Evolutionary conservation across 2,888 invertebrate genomes (phyloP).

Genomic region (Tinea semifulvella): DNA sequence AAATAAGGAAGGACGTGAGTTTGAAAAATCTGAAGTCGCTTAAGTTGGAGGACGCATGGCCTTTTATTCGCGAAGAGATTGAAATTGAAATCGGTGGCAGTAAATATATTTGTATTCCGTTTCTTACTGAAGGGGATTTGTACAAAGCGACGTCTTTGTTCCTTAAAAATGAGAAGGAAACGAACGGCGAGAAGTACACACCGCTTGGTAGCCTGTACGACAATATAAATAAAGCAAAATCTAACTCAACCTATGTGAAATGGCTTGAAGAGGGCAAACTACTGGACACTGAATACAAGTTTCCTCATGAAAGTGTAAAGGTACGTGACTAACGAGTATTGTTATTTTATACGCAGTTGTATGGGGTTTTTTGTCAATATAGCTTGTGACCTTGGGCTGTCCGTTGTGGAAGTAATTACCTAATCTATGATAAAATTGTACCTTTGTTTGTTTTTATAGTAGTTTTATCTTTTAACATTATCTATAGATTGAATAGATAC

Average conservation of each 20-base stretch:
- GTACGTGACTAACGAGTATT: constrained; percentile 25
- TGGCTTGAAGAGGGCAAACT: constrained; percentile 47
- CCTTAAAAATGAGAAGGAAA: constrained; percentile 53
- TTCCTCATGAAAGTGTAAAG: constrained; percentile 61
- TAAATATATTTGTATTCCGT: constrained; percentile 59
- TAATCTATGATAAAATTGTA: neutral
- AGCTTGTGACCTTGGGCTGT: constrained; percentile 1
- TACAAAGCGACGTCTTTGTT: constrained; percentile 59
- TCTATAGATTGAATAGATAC: too few relatives aligned
- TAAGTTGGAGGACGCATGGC: constrained; percentile 61
- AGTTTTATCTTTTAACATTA: too few relatives aligned
- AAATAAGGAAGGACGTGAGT: constrained; percentile 61
- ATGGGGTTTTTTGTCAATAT: neutral
- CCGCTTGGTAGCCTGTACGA: constrained; percentile 51
- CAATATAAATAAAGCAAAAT: constrained; percentile 49
- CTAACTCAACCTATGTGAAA: constrained; percentile 43
- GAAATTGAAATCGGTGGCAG: constrained; percentile 61
- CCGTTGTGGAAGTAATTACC: constrained; percentile 4
- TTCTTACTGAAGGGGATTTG: constrained; percentile 59
- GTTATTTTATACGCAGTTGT: neutral
- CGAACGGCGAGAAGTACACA: constrained; percentile 55
- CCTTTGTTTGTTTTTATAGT: too few relatives aligned
- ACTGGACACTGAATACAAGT: constrained; percentile 47
- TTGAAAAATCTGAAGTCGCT: constrained; percentile 51
- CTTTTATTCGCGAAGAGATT: constrained; percentile 62